phyloP scores from a whole-genome alignment of 2,113 vertebrate genomes.

The Chloropsis cyanopogon region DNA sequence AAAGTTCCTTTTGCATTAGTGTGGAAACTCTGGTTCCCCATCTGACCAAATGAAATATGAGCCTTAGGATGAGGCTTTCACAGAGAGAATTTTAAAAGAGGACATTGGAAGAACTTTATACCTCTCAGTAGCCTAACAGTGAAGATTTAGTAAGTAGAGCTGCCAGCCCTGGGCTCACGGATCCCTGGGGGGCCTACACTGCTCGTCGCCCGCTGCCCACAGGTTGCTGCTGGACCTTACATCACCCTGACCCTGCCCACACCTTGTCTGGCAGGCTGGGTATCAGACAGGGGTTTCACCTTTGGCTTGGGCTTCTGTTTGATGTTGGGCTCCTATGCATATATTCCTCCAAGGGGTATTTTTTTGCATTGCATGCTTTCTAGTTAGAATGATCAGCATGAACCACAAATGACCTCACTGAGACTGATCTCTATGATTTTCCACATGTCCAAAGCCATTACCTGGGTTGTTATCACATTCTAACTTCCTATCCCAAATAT shows the following conservation, averaged over 20 bases:
- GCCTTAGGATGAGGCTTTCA: neutral
- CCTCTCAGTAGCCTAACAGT: neutral
- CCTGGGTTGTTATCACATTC: neutral
- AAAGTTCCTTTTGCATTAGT: neutral
- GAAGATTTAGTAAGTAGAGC: neutral
- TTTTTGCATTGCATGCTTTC: neutral
- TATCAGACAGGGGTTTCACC: neutral
- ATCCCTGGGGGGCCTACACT: fast-evolving
- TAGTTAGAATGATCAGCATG: neutral
- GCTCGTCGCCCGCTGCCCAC: fast-evolving
- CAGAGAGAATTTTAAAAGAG: neutral
- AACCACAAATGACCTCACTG: neutral
- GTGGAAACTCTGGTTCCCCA: neutral
- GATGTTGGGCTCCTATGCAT: neutral
- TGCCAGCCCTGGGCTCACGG: neutral
- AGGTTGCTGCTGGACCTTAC: neutral
- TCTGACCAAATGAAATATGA: neutral
- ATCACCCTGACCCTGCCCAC: neutral
- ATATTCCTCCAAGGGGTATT: neutral
- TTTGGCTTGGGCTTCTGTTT: neutral
- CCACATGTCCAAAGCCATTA: neutral
- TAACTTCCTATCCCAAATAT: neutral
- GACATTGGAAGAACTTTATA: neutral
- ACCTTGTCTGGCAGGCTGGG: neutral
- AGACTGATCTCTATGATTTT: neutral